Evolutionary conservation across 2,113 vertebrate species (phyloP), one percentile per base, ranked within the genome.

Genomic region (Urocynchramus pylzowi): DNA sequence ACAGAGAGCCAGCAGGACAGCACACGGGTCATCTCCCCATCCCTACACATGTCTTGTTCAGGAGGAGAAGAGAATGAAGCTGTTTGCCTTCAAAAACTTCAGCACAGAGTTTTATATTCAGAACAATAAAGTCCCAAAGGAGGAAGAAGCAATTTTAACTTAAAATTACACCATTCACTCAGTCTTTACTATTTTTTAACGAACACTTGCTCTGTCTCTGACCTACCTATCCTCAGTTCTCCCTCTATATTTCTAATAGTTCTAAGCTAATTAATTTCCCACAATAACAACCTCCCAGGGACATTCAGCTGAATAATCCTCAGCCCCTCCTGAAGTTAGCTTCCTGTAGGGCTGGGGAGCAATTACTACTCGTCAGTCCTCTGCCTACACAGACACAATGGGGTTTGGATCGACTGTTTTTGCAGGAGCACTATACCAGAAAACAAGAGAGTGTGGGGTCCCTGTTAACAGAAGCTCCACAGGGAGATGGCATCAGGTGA

Each of bases 201-300:
- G 91, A 96, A 85, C 56, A 28, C 61, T 71, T 73, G 77, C 94
- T 97, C 83, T 79, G 60, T 73, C 52, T 93, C 77, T 85, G 91
- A 78, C 61, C 74, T 86, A 76, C 33, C 81, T 87, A 95, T 95
- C 89, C 92, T 85, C 96, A 52, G 53, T 39, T 90, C 95, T 92
- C 86, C 96, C 84, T 83, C 90, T 96, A 1, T 88, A 74, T 96
- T 92, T 87, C 87, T 97, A 96, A 97, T 89, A 83, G 87, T 89
- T 92, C 95, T 89, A 50, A 97, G 96, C 93, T 97, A 98, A 98
- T 98, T 98, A 98, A 98, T 98, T 97, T 93, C 77, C 93, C 59
- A 77, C 87, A 97, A 97, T 96, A 97, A 97, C 92, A 97, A 91
- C 95, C 93, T 98, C 96, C 95, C 81, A 96, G 95, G 94, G 93